Evolutionary conservation across 35 echinoderm and acorn worm species (phyloP), one percentile per base, ranked within the genome.

Genomic region (Holothuria glaberrima): DNA sequence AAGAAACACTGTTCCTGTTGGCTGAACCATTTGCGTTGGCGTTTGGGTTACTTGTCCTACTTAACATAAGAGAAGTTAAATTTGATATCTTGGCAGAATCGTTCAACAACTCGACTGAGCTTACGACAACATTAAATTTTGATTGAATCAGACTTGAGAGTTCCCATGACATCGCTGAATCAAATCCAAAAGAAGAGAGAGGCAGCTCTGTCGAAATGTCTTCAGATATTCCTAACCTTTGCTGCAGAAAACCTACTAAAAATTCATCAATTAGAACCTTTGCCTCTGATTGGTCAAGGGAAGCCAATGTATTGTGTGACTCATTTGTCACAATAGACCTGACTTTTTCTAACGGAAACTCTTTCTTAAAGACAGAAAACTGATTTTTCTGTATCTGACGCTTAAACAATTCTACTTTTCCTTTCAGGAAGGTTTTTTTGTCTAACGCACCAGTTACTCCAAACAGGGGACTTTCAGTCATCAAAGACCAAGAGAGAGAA

Each of bases 71-170:
- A 54, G 5, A 54, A 54, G 3, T 14, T 14, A 72, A 4, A 72
- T 14, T 19, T 10, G 69, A 72, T 41, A 72, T 72, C 14, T 72
- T 72, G 10, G 36, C 30, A 31, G 69, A 72, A 35, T 88, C 93
- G 66, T 94, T 94, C 9, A 94, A 72, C 2, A 94, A 65, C 29
- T 94, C 93, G 3, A 94, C 86, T 35, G 89, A 54, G 35, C 59
- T 58, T 14, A 91, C 35, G 22, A 58, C 82, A 33, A 91, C 89
- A 33, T 74, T 57, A 84, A 91, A 94, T 34, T 71, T 64, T 36
- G 82, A 54, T 32, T 44, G 38, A 28, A 94, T 69, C 10, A 80
- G 30, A 22, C 66, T 61, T 5, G 89, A 91, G 14, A 94, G 48
- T 30, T 86, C 89, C 16, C 79, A 88, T 25, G 93, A 86, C 84